Conservation (phyloP, 2,113 vertebrate genomes). For the Microcebus ravelobensis region DNA sequence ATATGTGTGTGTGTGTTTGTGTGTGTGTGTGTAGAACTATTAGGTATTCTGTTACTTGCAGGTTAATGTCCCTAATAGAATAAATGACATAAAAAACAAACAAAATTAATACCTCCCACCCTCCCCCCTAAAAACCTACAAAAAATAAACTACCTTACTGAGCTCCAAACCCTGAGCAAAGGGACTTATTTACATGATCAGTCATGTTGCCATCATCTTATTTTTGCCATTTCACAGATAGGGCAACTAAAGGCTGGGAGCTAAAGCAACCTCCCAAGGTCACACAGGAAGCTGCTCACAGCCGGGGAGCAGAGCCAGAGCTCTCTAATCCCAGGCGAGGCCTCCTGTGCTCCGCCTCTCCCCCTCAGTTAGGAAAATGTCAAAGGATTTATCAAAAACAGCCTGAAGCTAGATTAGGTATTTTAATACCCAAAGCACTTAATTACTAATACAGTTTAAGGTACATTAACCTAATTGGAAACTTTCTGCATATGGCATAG, state of each 20-base stretch:
- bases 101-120: neutral
- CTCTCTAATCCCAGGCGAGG: slow-evolving; percentile 57
- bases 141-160: neutral
- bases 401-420: slow-evolving; percentile 81
- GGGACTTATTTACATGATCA: neutral
- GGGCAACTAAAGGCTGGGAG: slow-evolving; percentile 24
- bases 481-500: slow-evolving; percentile 70
- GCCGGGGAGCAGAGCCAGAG: slow-evolving; percentile 52
- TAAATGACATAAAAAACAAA: neutral
- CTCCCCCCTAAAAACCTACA: neutral
- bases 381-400: slow-evolving; percentile 83
- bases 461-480: slow-evolving; percentile 78
- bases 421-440: slow-evolving; percentile 82
- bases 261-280: slow-evolving; percentile 42
- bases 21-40: neutral
- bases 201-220: neutral
- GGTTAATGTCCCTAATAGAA: neutral
- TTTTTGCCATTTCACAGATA: slow-evolving; percentile 67
- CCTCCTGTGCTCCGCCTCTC: slow-evolving; percentile 62
- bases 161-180: neutral
- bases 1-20: neutral
- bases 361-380: slow-evolving; percentile 76
- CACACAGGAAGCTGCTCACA: slow-evolving; percentile 31
- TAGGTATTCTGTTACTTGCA: neutral
- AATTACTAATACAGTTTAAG: slow-evolving; percentile 77